Conservation (phyloP, 2,888 invertebrate genomes). For the Kryphioiulus occultus region DNA sequence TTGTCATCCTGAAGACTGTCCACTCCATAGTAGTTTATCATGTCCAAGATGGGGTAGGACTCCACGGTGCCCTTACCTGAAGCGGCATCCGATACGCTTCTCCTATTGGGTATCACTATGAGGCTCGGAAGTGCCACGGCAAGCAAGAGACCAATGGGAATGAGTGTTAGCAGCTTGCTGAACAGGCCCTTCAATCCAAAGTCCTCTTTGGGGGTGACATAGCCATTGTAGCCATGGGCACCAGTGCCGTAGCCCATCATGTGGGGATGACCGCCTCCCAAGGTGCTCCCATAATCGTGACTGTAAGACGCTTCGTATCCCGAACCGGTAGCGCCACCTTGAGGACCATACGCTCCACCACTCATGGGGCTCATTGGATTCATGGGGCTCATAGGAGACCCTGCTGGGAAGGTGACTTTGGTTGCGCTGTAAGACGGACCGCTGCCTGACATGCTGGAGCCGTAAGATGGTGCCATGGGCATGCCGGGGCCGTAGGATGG, state of each 20-base stretch:
- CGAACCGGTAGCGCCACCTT: not conserved
- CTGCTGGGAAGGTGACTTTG: not conserved
- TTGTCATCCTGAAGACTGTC: conserved; percentile 47
- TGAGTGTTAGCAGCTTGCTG: conserved; percentile 46
- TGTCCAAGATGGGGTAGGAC: conserved; percentile 49
- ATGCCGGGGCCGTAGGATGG: not conserved
- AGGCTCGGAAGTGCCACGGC: conserved; percentile 49
- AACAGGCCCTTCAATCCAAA: conserved; percentile 45
- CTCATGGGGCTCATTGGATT: not conserved
- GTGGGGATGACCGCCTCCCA: not conserved
- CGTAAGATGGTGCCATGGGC: not conserved
- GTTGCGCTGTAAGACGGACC: not conserved
- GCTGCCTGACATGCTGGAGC: not conserved
- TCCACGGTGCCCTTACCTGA: not conserved
- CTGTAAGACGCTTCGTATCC: not conserved
- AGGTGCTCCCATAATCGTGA: not conserved
- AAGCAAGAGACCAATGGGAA: conserved; percentile 49
- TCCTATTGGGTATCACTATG: conserved; percentile 39
- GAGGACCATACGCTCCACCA: not conserved
- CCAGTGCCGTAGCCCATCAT: not conserved
- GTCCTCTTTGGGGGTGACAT: conserved; percentile 47
- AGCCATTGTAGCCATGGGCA: not conserved
- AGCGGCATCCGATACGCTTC: conserved; percentile 41
- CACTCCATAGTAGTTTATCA: conserved; percentile 48
- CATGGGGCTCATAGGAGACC: not conserved